A percentile compares a stretch with the other conserved stretches of the same genome.
Evolutionary conservation across 2,888 invertebrate genomes (phyloP).

Genomic region (Chromoteleia sp.): DNA sequence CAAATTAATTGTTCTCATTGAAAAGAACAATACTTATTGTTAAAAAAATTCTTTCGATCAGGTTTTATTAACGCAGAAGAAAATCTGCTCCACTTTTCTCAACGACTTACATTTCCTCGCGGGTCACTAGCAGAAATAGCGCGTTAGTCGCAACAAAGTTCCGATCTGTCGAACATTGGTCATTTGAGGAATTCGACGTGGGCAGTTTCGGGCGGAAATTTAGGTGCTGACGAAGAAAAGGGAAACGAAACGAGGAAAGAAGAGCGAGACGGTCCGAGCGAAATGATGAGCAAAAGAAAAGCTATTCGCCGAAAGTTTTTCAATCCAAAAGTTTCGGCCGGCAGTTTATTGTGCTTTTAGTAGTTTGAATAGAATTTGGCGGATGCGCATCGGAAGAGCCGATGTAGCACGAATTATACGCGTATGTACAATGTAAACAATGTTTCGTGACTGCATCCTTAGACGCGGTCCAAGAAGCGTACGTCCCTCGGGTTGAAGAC

Average conservation of each 20-base stretch:
- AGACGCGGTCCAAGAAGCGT: slow-evolving; percentile 26
- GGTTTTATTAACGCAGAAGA: no score
- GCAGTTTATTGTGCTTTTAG: slow-evolving; percentile 79
- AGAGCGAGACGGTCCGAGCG: slow-evolving; percentile 55
- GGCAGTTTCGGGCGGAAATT: slow-evolving; percentile 76
- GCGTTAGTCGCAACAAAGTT: slow-evolving; percentile 63
- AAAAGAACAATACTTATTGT: not conserved
- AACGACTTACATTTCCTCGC: slow-evolving; percentile 8
- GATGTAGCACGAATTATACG: slow-evolving; percentile 67
- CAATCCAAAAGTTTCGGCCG: slow-evolving; percentile 79
- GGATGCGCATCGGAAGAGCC: slow-evolving; percentile 70
- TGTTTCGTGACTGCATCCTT: slow-evolving; percentile 56
- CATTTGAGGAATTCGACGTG: slow-evolving; percentile 71
- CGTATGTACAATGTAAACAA: slow-evolving; percentile 62
- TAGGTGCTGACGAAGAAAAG: slow-evolving; percentile 74
- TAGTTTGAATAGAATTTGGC: slow-evolving; percentile 75
- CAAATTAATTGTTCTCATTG: not conserved
- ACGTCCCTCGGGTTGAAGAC: not conserved
- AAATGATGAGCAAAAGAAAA: slow-evolving; percentile 67
- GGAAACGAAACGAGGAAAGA: slow-evolving; percentile 54
- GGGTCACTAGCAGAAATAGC: slow-evolving; percentile 48
- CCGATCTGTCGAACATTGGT: slow-evolving; percentile 62
- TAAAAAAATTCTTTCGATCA: no score
- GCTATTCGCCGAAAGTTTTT: slow-evolving; percentile 80
- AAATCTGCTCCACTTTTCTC: slow-evolving; percentile 25